Conservation (phyloP, 1,140 invertebrate genomes). For the Brachionus rubens region DNA sequence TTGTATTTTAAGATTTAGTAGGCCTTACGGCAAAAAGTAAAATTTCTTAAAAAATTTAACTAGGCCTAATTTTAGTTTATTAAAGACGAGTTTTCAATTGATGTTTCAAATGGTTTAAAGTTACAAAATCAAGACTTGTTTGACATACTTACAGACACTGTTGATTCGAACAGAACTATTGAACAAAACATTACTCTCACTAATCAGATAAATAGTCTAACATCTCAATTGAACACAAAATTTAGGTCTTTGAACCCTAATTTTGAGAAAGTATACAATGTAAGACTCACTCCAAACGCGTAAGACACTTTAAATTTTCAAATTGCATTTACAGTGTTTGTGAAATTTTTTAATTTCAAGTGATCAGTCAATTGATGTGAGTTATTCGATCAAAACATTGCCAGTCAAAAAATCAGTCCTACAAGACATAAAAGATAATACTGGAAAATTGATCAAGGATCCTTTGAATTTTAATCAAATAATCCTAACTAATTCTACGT, state of each 20-base stretch:
- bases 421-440: neutral
- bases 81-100: conserved; percentile 40
- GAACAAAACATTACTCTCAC: conserved; percentile 34
- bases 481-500: neutral
- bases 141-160: neutral
- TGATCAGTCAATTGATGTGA: neutral
- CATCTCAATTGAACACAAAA: neutral
- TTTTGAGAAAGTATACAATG: conserved; percentile 18
- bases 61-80: neutral
- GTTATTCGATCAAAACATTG: conserved; percentile 15
- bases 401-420: neutral
- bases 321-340: neutral
- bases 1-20: neutral
- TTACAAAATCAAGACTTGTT: conserved; percentile 20
- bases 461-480: neutral
- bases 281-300: neutral
- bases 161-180: conserved; percentile 17
- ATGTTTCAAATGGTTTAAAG: conserved; percentile 22
- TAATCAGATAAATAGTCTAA: conserved; percentile 7
- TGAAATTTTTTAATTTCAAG: neutral
- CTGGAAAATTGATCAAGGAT: neutral
- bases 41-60: neutral
- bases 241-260: conserved; percentile 2
- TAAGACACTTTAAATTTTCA: too few species aligned
- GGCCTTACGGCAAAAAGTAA: neutral